These are phyloP conservation scores for Adela reaumurella DNA, from an alignment of 2,888 invertebrate species.

Conservation along the genomic window DNA sequence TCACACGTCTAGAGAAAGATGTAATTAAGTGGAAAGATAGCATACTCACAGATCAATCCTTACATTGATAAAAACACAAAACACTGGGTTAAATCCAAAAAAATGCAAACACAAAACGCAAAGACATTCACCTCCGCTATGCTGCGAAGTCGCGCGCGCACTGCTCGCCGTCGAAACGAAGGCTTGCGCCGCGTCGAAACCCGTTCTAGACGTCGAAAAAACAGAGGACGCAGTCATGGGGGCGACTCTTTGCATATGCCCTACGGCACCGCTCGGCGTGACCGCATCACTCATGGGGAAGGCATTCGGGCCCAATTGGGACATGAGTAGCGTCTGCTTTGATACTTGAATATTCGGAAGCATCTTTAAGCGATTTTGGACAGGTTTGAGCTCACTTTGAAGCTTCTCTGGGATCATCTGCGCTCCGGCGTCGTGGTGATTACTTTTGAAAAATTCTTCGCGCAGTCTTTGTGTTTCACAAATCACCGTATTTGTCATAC, in stretches of 20 bases:
- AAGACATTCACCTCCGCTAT: conserved; percentile 49
- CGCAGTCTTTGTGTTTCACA: too few relatives aligned
- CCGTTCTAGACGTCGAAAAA: conserved; percentile 65
- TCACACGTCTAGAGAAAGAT: too few relatives aligned
- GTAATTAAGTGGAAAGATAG: not conserved
- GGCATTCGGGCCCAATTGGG: not conserved
- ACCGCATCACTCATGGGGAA: not conserved
- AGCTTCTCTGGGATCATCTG: conserved; percentile 49
- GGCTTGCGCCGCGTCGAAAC: conserved; percentile 57
- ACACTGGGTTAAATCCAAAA: conserved; percentile 1
- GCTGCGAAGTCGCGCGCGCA: conserved; percentile 42
- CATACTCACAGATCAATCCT: not conserved
- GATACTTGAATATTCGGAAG: conserved; percentile 19
- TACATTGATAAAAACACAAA: not conserved
- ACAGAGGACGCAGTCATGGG: conserved; percentile 41
- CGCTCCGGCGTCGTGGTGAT: not conserved
- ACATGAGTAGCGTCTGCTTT: not conserved
- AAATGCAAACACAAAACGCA: not conserved
- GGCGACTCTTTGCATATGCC: conserved; percentile 46
- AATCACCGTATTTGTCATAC: too few relatives aligned
- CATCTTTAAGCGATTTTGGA: conserved; percentile 45
- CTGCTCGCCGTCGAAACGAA: conserved; percentile 59
- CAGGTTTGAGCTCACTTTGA: too few relatives aligned
- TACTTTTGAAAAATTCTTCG: not conserved
- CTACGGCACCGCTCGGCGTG: conserved; percentile 20